Conservation (phyloP, 1,140 invertebrate genomes). For the Ericerus pela region DNA sequence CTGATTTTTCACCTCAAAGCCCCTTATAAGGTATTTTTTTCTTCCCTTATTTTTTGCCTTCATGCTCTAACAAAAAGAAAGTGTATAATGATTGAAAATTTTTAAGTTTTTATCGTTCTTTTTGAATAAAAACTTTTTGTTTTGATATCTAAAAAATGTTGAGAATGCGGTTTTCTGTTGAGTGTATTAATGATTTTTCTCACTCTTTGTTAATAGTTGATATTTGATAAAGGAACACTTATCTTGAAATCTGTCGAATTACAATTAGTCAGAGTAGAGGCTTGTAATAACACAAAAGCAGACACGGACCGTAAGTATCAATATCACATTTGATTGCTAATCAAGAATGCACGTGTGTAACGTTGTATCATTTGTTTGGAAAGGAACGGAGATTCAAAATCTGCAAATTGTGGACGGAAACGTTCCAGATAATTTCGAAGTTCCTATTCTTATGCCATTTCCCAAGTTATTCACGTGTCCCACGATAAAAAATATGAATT, state of each 20-base stretch:
- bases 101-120: too few relatives aligned
- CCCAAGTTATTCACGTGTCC: constrained; percentile 90
- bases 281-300: constrained; percentile 83
- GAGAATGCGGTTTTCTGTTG: too few relatives aligned
- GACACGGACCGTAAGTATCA: not conserved
- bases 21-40: too few relatives aligned
- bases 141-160: not conserved
- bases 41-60: too few relatives aligned
- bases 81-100: too few relatives aligned
- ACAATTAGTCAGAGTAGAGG: constrained; percentile 87
- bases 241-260: constrained; percentile 91
- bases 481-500: constrained; percentile 75
- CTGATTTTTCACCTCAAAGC: too few relatives aligned
- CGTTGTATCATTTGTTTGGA: constrained; percentile 20
- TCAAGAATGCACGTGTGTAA: not conserved
- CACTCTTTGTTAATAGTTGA: constrained; percentile 50
- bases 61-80: too few relatives aligned
- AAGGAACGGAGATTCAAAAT: constrained; percentile 94
- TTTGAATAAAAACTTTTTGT: not conserved
- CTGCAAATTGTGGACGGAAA: constrained; percentile 94
- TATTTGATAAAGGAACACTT: too few relatives aligned
- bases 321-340: not conserved
- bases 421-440: constrained; percentile 56
- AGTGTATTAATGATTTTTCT: too few relatives aligned
- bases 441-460: constrained; percentile 92